Evolutionary conservation across 2,888 invertebrate genomes (phyloP).

Genomic region (Cephus runcator): DNA sequence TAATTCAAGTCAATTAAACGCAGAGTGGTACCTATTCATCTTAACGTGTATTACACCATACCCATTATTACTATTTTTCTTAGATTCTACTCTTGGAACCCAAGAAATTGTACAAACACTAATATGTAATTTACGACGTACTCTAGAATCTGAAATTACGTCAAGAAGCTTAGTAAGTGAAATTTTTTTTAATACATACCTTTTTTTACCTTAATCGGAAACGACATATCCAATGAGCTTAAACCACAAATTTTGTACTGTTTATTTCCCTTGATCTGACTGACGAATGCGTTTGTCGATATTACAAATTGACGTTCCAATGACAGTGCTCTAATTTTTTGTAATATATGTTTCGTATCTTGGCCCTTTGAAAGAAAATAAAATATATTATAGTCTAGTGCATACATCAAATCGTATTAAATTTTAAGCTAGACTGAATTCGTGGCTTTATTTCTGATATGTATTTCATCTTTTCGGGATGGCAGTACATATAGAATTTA

Average conservation of each 20-base stretch:
- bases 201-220: not conserved
- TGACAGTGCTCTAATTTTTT: not conserved
- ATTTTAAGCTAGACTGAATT: not conserved
- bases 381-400: not conserved
- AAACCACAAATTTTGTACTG: not conserved
- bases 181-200: not conserved
- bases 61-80: not conserved
- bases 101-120: not conserved
- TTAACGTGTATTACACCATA: not conserved
- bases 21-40: not conserved
- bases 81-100: not conserved
- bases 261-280: not conserved
- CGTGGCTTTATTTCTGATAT: not conserved
- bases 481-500: not conserved
- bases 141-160: not conserved
- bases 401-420: not conserved
- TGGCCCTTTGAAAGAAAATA: not conserved
- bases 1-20: not conserved
- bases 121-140: not conserved
- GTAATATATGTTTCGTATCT: not conserved
- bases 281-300: not conserved
- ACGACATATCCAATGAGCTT: not conserved
- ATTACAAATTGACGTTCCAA: not conserved
- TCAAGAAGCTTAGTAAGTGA: not conserved
- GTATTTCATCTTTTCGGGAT: not conserved